Evolutionary conservation across 2,888 invertebrate species (phyloP), one percentile per base, ranked within the genome.

Genomic region (Melanotus villosus): DNA sequence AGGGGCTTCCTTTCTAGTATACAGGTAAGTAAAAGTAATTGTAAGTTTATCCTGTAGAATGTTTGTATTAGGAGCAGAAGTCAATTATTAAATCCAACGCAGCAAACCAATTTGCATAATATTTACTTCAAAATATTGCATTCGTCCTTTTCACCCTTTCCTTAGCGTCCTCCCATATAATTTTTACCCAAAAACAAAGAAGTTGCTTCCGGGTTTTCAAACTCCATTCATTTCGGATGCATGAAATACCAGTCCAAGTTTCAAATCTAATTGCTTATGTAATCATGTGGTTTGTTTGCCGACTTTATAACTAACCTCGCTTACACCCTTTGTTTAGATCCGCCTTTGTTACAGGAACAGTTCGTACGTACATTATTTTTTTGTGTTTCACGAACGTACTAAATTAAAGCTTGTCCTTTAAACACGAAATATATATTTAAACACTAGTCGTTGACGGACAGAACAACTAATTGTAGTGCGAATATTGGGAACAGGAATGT

Each of bases 251-350:
- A 23, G 50, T 26, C 47, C 52, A 54, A 60, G 60, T 66, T 66
- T 50, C 36, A 66, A 60, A 60, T 66, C 58, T 50, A 66, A 66
- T 60, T 66, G 66, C 41, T 50, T 66, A 45, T 52, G 32, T 59
- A 66, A 66, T 54, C 43, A 60, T 43, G 34, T 56, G 43, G 54
- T 45, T 63, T 64, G 64, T 64, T 43, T 64, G 41, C 7, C 26
- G 38, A 58, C 50, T 58, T 34, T 41, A 41, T 41, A 58, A 43
- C 38, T 38, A 38, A 41, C 58, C 38, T 6, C 41, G 52, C 52
- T 34, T 52, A 10, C 18, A 34, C 32, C 19, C 34, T 54, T 58
- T 58, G 58, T 41, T 26, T 58, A 12, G 10, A 16, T 10, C n/a
- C 34, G 7, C 34, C 10, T 54, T 18, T 30, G 7, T 9, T 23